These are phyloP conservation scores for Saccopteryx bilineata DNA, from an alignment of 2,113 vertebrate species.

Conservation along the genomic window DNA sequence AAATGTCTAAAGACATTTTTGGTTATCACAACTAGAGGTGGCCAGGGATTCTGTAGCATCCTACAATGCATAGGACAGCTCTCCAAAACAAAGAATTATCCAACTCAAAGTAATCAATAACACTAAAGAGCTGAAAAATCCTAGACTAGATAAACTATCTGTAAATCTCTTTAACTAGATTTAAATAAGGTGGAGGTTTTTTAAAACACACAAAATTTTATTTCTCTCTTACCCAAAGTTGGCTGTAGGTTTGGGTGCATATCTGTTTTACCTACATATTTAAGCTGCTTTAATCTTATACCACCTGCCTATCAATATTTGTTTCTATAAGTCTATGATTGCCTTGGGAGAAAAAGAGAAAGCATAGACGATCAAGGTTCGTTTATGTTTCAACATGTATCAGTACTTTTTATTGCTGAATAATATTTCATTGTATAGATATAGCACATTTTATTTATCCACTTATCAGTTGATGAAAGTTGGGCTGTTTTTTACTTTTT, in stretches of 20 bases:
- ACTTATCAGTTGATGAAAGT: slow-evolving; percentile 16
- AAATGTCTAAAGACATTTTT: slow-evolving; percentile 15
- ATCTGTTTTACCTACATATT: background rate
- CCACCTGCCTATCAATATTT: background rate
- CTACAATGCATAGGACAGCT: background rate
- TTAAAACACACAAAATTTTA: background rate
- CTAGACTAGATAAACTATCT: background rate
- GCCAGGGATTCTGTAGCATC: background rate
- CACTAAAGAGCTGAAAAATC: background rate
- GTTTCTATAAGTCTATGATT: background rate
- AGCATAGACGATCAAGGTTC: background rate
- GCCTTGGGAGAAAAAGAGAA: background rate
- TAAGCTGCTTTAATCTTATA: background rate
- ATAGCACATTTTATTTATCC: slow-evolving; percentile 20
- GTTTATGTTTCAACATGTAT: background rate
- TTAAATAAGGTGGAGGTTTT: background rate
- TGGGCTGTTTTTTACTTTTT: background rate
- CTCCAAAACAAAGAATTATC: background rate
- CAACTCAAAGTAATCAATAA: background rate
- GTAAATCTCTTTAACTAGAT: background rate
- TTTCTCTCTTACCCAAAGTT: slow-evolving; percentile 18
- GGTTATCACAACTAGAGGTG: background rate
- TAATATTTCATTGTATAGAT: slow-evolving; percentile 31
- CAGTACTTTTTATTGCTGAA: slow-evolving; percentile 16
- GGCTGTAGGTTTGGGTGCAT: background rate